phyloP scores from a whole-genome alignment of 2,888 invertebrate genomes.

The Cephus rjabovi region DNA sequence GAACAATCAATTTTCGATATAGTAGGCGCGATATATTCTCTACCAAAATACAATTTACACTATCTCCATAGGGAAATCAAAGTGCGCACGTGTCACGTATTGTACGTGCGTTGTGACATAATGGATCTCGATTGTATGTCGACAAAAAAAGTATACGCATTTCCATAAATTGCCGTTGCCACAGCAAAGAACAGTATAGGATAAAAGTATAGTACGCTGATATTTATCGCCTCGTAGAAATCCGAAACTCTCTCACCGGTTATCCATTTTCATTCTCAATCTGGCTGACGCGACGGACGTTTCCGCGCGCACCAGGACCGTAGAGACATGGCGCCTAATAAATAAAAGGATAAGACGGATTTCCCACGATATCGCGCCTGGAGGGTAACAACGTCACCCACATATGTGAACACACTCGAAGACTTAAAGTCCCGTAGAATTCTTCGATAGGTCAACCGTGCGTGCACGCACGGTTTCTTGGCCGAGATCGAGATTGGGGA shows the following conservation, averaged over 20 bases:
- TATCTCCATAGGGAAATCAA: not conserved
- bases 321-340: not conserved
- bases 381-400: not conserved
- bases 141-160: not conserved
- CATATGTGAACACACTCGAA: not conserved
- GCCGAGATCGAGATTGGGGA: slow-evolving; percentile 20
- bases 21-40: not conserved
- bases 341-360: not conserved
- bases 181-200: not conserved
- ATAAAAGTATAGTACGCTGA: not conserved
- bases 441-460: not conserved
- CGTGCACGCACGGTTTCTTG: not conserved
- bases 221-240: not conserved
- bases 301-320: not conserved
- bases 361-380: not conserved
- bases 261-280: not conserved
- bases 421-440: not conserved
- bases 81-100: not conserved
- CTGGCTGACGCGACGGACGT: not conserved
- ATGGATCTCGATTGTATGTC: not conserved
- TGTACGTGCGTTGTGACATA: not conserved
- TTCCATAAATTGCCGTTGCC: not conserved
- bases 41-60: not conserved
- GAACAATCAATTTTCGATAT: not conserved
- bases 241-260: not conserved